Conservation (phyloP, 1,140 invertebrate species). For the Atopsyche davidsoni region DNA sequence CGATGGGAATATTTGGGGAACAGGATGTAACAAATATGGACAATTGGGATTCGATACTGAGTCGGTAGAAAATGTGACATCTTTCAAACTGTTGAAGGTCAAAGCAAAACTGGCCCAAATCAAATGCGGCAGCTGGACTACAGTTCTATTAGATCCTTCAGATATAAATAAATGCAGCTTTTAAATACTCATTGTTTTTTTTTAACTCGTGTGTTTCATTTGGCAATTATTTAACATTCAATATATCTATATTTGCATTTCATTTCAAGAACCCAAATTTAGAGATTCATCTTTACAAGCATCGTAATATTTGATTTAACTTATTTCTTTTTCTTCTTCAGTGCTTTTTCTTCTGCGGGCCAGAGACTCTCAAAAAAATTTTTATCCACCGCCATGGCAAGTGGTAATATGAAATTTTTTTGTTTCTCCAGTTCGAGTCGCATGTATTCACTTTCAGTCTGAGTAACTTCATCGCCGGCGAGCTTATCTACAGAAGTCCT, state of each 20-base stretch:
- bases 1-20: constrained; percentile 58
- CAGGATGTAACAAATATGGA: constrained; percentile 68
- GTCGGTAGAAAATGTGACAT: constrained; percentile 1
- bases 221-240: too few relatives aligned
- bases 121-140: constrained; percentile 14
- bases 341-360: neutral
- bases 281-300: neutral
- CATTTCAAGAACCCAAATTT: too few relatives aligned
- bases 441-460: neutral
- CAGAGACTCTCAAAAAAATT: constrained; percentile 10
- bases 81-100: constrained; percentile 11
- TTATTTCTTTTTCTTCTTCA: neutral
- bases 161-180: neutral
- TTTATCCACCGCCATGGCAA: constrained; percentile 8
- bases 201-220: too few relatives aligned
- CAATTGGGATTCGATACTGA: constrained; percentile 53
- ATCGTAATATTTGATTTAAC: neutral
- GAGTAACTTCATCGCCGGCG: neutral
- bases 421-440: neutral
- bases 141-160: neutral
- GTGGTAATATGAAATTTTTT: constrained; percentile 10
- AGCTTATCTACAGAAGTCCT: neutral
- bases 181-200: neutral
- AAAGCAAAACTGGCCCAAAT: constrained; percentile 4
- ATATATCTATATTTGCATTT: too few relatives aligned